These are phyloP conservation scores for Ctenopoma kingsleyae DNA, from an alignment of 2,797 vertebrate genomes.

Conservation along the genomic window DNA sequence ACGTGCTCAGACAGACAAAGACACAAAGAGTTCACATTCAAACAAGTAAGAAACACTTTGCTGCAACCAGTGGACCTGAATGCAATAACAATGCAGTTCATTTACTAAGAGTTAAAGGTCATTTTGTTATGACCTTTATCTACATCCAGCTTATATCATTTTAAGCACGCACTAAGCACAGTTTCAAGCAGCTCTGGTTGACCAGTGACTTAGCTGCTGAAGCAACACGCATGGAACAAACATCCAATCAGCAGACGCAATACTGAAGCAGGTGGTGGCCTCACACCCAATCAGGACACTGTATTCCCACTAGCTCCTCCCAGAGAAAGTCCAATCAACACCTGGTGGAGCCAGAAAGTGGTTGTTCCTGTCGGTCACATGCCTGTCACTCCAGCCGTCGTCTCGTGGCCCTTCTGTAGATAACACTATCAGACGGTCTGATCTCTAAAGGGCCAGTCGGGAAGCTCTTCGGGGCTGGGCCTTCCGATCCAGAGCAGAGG, in stretches of 20 bases:
- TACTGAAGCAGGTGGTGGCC: slow-evolving; percentile 73
- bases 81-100: slow-evolving; percentile 28
- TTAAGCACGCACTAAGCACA: slow-evolving; percentile 44
- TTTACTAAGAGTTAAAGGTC: slow-evolving; percentile 58
- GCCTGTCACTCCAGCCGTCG: slow-evolving; percentile 67
- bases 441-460: slow-evolving; percentile 62
- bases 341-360: slow-evolving; percentile 70
- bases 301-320: slow-evolving; percentile 70
- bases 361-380: slow-evolving; percentile 76
- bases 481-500: slow-evolving; percentile 68
- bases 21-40: slow-evolving; percentile 22
- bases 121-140: slow-evolving; percentile 49
- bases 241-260: slow-evolving; percentile 73
- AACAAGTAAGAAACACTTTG: slow-evolving; percentile 24
- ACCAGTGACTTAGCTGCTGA: slow-evolving; percentile 58
- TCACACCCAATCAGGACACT: slow-evolving; percentile 67
- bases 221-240: slow-evolving; percentile 65
- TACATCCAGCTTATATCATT: slow-evolving; percentile 44
- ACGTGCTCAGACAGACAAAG: slow-evolving; percentile 13
- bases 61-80: slow-evolving; percentile 34
- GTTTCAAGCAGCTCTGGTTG: slow-evolving; percentile 52
- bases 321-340: slow-evolving; percentile 74
- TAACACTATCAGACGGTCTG: slow-evolving; percentile 63
- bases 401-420: slow-evolving; percentile 55
- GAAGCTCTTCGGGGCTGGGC: slow-evolving; percentile 71